Percentiles rank a stretch among this genome's conserved stretches.
Evolutionary conservation across 1,140 invertebrate species (phyloP).

Genomic region (Drosophila nasuta): DNA sequence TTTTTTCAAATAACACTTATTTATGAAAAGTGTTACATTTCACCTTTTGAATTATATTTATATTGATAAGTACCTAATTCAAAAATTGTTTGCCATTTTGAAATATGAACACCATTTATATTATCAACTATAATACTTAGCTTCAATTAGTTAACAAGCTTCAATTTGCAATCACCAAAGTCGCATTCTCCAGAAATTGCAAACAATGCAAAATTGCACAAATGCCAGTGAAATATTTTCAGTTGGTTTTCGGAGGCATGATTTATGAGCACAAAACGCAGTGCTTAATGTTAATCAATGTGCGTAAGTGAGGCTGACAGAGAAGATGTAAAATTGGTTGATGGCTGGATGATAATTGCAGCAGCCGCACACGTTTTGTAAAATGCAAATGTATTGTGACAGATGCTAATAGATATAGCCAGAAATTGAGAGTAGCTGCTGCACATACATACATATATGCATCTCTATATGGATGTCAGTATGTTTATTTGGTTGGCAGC

Average conservation of each 20-base stretch:
- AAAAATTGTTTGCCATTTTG: not conserved
- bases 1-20: too few relatives aligned
- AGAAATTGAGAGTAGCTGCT: conserved; percentile 1
- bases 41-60: too few relatives aligned
- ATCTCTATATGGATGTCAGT: not conserved
- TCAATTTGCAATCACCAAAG: not conserved
- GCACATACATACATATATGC: conserved; percentile 12
- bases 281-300: conserved; percentile 73
- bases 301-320: not conserved
- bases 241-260: conserved; percentile 42
- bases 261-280: conserved; percentile 69
- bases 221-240: conserved; percentile 22
- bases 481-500: conserved; percentile 60
- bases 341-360: conserved; percentile 56
- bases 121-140: not conserved
- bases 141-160: conserved; percentile 18
- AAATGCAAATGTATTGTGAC: conserved; percentile 59
- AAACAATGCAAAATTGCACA: conserved; percentile 56
- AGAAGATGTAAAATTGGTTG: conserved; percentile 13
- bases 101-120: not conserved
- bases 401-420: conserved; percentile 13
- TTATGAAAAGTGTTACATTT: too few relatives aligned
- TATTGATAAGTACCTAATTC: too few relatives aligned
- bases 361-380: conserved; percentile 44
- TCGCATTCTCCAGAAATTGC: conserved; percentile 17